Conservation (phyloP, 1,140 invertebrate genomes). For the Leptestheria dahalacensis region DNA sequence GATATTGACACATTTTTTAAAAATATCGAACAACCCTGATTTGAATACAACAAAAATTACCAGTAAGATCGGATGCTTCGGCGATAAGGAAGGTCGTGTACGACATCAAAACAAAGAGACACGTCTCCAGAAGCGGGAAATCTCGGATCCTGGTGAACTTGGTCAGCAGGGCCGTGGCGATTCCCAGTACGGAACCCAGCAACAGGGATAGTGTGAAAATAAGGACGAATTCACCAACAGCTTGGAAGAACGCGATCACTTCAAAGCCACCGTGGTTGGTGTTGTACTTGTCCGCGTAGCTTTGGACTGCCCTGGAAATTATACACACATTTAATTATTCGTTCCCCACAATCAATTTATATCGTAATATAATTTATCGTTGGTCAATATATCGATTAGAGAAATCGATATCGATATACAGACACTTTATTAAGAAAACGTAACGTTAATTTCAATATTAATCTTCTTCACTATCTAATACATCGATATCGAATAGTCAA, state of each 20-base stretch:
- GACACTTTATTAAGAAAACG: no score
- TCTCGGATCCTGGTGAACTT: conserved; percentile 90
- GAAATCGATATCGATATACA: no score
- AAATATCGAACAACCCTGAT: neutral
- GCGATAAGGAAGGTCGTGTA: conserved; percentile 94
- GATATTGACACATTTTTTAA: conserved; percentile 11
- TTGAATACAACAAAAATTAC: no score
- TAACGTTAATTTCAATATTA: no score
- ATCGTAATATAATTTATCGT: no score
- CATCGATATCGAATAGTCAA: no score
- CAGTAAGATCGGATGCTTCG: conserved; percentile 86
- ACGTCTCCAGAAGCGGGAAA: conserved; percentile 89
- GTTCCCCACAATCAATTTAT: no score
- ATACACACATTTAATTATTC: conserved; percentile 17
- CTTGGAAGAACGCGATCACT: conserved; percentile 68
- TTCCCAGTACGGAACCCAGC: conserved; percentile 82
- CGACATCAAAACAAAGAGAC: conserved; percentile 92
- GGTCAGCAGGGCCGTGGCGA: conserved; percentile 81
- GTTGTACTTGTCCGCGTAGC: conserved; percentile 56
- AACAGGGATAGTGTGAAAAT: conserved; percentile 83
- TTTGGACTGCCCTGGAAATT: conserved; percentile 67
- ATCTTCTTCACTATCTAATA: no score
- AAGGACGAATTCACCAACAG: conserved; percentile 76
- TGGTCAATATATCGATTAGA: no score
- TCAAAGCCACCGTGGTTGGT: conserved; percentile 62